Evolutionary conservation across 2,797 vertebrate genomes (phyloP), one percentile per base, ranked within the genome.

Genomic region (Muscicapa striata): DNA sequence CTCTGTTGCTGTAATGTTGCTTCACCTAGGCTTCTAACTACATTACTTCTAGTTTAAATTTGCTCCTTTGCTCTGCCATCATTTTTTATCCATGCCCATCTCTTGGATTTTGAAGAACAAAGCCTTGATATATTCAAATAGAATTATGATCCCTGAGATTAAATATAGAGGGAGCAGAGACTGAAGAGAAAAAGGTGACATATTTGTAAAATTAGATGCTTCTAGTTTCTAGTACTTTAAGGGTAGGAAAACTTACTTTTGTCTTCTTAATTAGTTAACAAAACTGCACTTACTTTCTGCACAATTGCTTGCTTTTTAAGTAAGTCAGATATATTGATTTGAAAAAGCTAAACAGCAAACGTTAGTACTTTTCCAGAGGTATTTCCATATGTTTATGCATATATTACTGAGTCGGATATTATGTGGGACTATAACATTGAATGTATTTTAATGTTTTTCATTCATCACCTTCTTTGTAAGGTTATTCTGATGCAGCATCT

Each of bases 21-120:
- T 96, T 95, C 93, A 92, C 73, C 21, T 82, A 91, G 73, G 43
- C 66, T 91, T 94, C 80, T 79, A 63, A 92, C 78, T 90, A 54
- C 52, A 41, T 85, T 89, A 52, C 40, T 15, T 78, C 63, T 57
- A 62, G 67, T 95, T 95, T 58, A 87, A 84, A 94, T 96, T 63
- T 96, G 38, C n/a, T 34, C 74, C 96, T 89, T 90, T 89, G 22
- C 83, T 93, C 75, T 95, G 46, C 24, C 36, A 29, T 61, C 2
- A 27, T 73, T 97, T 93, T 93, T 84, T 88, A 83, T 72, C 78
- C 34, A 15, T 75, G 10, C 32, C 29, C 8, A 5, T 45, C 27
- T 94, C 38, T 87, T 64, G 89, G 55, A 67, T 55, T 36, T 84
- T 93, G 82, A 91, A 67, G 30, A 89, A 32, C 70, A 94, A 63